A percentile compares a stretch with the other conserved stretches of the same genome.
phyloP scores from a whole-genome alignment of 2,113 vertebrate genomes.

The Gambusia holbrooki region DNA sequence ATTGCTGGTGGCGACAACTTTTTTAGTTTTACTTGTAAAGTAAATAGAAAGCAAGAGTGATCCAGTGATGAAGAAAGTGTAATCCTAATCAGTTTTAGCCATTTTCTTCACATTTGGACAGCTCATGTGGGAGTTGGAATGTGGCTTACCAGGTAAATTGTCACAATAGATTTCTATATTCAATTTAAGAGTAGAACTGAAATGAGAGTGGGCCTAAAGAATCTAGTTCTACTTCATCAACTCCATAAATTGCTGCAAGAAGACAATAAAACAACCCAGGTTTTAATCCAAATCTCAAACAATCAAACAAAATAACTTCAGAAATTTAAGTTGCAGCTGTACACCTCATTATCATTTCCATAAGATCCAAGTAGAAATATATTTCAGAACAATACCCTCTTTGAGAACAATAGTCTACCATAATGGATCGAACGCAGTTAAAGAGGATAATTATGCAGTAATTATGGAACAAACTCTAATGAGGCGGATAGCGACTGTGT shows the following conservation, averaged over 20 bases:
- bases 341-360: background rate
- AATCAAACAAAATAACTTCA: background rate
- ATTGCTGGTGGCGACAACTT: too few relatives aligned
- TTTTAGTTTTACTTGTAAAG: too few relatives aligned
- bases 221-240: background rate
- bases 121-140: too few relatives aligned
- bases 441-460: background rate
- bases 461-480: background rate
- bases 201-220: background rate
- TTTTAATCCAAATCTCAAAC: background rate
- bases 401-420: background rate
- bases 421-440: conserved; percentile 3
- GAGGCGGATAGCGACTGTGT: background rate
- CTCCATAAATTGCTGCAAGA: background rate
- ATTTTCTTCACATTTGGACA: too few relatives aligned
- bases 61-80: too few relatives aligned
- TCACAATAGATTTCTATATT: background rate
- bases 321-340: background rate
- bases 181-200: background rate
- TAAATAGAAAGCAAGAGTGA: too few relatives aligned
- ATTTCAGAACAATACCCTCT: background rate
- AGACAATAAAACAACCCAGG: background rate
- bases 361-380: background rate
- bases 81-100: too few relatives aligned
- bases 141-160: too few relatives aligned